These are phyloP conservation scores for Saccostrea glomerata DNA, from an alignment of 1,140 invertebrate species.

Conservation along the genomic window DNA sequence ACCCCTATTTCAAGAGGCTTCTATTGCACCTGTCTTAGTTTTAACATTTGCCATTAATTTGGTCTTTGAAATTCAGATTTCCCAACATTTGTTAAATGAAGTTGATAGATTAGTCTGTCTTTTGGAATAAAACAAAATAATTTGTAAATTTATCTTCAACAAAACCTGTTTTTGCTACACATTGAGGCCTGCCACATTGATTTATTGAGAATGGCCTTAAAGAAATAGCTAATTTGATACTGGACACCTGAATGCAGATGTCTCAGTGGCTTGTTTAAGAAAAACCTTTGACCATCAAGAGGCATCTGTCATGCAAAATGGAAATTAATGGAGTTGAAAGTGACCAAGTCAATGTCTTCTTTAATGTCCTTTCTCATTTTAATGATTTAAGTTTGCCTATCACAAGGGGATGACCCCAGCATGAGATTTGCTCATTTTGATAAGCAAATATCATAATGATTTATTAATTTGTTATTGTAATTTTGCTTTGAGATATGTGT, in stretches of 20 bases:
- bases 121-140: constrained; percentile 29
- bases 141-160: constrained; percentile 23
- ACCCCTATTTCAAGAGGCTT: no score
- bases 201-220: constrained; percentile 15
- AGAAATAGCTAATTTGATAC: constrained; percentile 21
- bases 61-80: background rate
- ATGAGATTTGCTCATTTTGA: background rate
- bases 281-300: constrained; percentile 21
- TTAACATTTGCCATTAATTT: constrained; percentile 17
- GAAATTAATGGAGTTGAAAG: constrained; percentile 36
- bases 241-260: constrained; percentile 35
- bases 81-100: constrained; percentile 1
- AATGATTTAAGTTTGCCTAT: constrained; percentile 21
- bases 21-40: background rate
- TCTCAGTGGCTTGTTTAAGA: constrained; percentile 21
- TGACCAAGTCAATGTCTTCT: constrained; percentile 31
- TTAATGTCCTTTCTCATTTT: background rate
- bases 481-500: background rate
- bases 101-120: constrained; percentile 34
- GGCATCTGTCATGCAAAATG: constrained; percentile 32
- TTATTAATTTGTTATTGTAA: background rate
- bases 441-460: background rate
- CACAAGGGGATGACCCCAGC: constrained; percentile 3
- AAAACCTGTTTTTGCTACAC: constrained; percentile 31
- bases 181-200: constrained; percentile 32